Evolutionary conservation across 2,888 invertebrate species (phyloP).

Genomic region (Thumatha senex): DNA sequence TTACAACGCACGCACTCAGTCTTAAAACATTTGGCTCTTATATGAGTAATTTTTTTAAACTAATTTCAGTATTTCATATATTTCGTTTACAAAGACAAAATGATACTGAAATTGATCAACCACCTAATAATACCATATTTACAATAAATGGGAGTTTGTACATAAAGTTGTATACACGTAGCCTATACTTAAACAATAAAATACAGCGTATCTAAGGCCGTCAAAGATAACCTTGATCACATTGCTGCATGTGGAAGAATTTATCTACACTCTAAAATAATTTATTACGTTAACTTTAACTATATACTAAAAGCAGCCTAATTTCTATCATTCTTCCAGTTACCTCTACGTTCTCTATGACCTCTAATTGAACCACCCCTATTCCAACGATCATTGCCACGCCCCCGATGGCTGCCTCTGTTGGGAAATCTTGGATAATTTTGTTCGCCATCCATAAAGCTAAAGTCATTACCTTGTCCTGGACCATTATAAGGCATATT

Average conservation of each 20-base stretch:
- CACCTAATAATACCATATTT: conserved; percentile 52
- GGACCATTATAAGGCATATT: conserved; percentile 75
- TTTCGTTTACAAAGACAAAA: conserved; percentile 41
- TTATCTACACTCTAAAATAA: conserved; percentile 50
- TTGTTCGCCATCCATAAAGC: conserved; percentile 71
- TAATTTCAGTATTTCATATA: conserved; percentile 38
- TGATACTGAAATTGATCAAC: conserved; percentile 45
- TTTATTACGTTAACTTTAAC: conserved; percentile 40
- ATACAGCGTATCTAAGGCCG: conserved; percentile 53
- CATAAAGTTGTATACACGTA: conserved; percentile 45
- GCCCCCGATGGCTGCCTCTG: conserved; percentile 71
- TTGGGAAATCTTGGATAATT: conserved; percentile 72
- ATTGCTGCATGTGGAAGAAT: conserved; percentile 67
- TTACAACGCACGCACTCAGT: conserved; percentile 74
- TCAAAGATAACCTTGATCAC: conserved; percentile 74
- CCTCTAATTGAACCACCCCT: conserved; percentile 74
- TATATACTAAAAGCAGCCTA: conserved; percentile 47
- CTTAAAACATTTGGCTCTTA: conserved; percentile 81
- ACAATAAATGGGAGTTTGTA: conserved; percentile 53
- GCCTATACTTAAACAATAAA: conserved; percentile 51
- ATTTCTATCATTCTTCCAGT: conserved; percentile 82
- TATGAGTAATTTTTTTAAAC: conserved; percentile 66
- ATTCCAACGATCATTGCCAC: conserved; percentile 76
- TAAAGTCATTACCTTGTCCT: conserved; percentile 67
- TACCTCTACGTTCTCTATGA: conserved; percentile 74